A percentile compares a stretch with the other conserved stretches of the same genome.
phyloP scores from a whole-genome alignment of 2,888 invertebrate genomes.

The Tiliacea aurago region DNA sequence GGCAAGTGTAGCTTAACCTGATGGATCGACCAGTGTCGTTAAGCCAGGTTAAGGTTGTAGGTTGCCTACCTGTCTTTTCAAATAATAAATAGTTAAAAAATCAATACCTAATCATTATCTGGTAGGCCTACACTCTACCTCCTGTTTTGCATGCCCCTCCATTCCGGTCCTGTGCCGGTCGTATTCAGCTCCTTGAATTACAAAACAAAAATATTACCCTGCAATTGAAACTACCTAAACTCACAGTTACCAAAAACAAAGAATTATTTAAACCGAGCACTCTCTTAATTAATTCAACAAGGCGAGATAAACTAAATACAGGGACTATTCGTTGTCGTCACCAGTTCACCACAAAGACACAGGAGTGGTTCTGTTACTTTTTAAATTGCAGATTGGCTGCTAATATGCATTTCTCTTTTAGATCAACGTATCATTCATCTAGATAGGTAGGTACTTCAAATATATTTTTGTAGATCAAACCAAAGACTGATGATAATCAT shows the following conservation, averaged over 20 bases:
- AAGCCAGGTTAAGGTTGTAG: too few relatives aligned
- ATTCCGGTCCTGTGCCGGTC: background rate
- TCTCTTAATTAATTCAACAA: slow-evolving; percentile 64
- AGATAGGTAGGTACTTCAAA: slow-evolving; percentile 17
- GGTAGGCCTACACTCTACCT: background rate
- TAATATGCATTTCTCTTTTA: slow-evolving; percentile 83
- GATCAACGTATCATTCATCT: slow-evolving; percentile 62
- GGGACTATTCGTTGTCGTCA: slow-evolving; percentile 69
- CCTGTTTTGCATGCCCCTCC: background rate
- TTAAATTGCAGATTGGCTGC: slow-evolving; percentile 88
- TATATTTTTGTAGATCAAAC: slow-evolving; percentile 23
- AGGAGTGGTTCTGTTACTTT: slow-evolving; percentile 75
- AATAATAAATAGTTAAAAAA: background rate
- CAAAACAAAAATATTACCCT: slow-evolving; percentile 36
- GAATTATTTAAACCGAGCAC: slow-evolving; percentile 54
- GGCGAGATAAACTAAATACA: slow-evolving; percentile 66
- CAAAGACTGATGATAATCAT: slow-evolving; percentile 12
- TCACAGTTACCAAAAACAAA: slow-evolving; percentile 58
- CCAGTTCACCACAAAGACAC: slow-evolving; percentile 79
- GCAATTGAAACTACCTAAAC: slow-evolving; percentile 57
- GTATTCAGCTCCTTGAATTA: slow-evolving; percentile 14
- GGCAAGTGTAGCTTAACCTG: too few relatives aligned
- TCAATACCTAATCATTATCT: background rate
- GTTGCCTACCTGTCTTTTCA: background rate
- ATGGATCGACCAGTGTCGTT: too few relatives aligned